Percentiles rank a stretch among this genome's conserved stretches.
phyloP scores from a whole-genome alignment of 2,797 vertebrate genomes.

The Liparis tanakae region DNA sequence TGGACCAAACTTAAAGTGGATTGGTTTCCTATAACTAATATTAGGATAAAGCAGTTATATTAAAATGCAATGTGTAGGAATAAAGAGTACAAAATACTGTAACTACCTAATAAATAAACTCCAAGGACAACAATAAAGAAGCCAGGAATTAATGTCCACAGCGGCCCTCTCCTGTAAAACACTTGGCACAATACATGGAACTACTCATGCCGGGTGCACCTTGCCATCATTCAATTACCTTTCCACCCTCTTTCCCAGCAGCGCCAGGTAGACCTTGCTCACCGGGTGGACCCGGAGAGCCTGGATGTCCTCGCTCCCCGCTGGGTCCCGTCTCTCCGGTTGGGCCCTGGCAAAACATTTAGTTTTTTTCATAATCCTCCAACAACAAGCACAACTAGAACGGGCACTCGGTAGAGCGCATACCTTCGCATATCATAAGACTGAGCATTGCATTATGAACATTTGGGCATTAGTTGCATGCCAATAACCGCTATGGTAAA shows the following conservation, averaged over 20 bases:
- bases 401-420: too few relatives aligned
- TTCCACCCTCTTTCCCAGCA: slow-evolving; percentile 98
- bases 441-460: too few relatives aligned
- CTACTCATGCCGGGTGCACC: neutral
- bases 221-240: slow-evolving; percentile 82
- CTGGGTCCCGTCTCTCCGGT: slow-evolving; percentile 96
- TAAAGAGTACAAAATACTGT: neutral
- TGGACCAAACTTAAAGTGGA: neutral
- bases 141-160: neutral
- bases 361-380: neutral
- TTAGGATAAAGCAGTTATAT: neutral
- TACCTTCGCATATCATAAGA: too few relatives aligned
- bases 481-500: too few relatives aligned
- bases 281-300: slow-evolving; percentile 95
- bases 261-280: slow-evolving; percentile 97
- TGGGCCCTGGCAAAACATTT: slow-evolving; percentile 85
- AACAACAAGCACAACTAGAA: slow-evolving; percentile 7
- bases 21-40: neutral
- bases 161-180: neutral
- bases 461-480: too few relatives aligned
- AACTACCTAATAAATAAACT: neutral
- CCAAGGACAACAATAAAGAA: neutral
- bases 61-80: neutral
- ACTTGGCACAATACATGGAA: neutral
- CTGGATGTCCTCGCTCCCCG: slow-evolving; percentile 96